These are phyloP conservation scores for Malacoctenus gilli DNA, from an alignment of 2,797 vertebrate species.

Conservation along the genomic window DNA sequence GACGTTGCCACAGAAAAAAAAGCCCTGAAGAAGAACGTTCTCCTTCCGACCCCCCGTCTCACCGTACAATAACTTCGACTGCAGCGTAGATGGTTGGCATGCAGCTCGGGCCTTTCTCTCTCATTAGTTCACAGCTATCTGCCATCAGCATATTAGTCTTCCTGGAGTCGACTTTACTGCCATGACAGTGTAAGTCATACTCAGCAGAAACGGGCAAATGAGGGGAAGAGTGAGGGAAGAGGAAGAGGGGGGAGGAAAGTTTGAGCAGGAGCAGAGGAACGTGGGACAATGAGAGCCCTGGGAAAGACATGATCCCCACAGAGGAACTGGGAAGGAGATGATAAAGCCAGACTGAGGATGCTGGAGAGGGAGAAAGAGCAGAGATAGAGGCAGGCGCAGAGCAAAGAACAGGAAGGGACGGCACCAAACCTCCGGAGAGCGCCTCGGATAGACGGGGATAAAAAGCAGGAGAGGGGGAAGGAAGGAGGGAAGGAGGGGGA, in stretches of 20 bases:
- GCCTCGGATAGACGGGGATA: conserved; percentile 41
- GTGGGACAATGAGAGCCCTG: conserved; percentile 16
- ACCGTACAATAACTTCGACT: conserved; percentile 27
- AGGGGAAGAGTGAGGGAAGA: not conserved
- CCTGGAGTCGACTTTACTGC: conserved; percentile 35
- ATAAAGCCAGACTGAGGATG: conserved; percentile 21
- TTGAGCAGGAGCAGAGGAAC: conserved; percentile 7
- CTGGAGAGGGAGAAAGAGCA: conserved; percentile 5
- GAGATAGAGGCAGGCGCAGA: conserved; percentile 42
- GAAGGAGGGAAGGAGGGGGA: conserved; percentile 1
- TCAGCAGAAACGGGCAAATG: conserved; percentile 33
- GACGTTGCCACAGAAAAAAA: conserved; percentile 1
- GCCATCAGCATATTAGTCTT: conserved; percentile 48
- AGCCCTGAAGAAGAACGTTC: conserved; percentile 9
- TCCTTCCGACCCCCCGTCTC: conserved; percentile 4
- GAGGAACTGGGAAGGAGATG: conserved; percentile 19
- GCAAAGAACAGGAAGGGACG: conserved; percentile 47
- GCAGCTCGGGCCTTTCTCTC: conserved; percentile 22
- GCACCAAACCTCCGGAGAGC: conserved; percentile 51
- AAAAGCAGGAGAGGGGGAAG: conserved; percentile 21
- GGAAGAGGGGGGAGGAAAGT: conserved; percentile 1
- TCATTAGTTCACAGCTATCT: conserved; percentile 51
- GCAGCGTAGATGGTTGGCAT: conserved; percentile 43
- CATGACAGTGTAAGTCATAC: conserved; percentile 31
- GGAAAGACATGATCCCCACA: conserved; percentile 29